Percentiles rank a stretch among this genome's conserved stretches.
phyloP scores from a whole-genome alignment of 2,797 vertebrate species.

The Nyctalus aviator region DNA sequence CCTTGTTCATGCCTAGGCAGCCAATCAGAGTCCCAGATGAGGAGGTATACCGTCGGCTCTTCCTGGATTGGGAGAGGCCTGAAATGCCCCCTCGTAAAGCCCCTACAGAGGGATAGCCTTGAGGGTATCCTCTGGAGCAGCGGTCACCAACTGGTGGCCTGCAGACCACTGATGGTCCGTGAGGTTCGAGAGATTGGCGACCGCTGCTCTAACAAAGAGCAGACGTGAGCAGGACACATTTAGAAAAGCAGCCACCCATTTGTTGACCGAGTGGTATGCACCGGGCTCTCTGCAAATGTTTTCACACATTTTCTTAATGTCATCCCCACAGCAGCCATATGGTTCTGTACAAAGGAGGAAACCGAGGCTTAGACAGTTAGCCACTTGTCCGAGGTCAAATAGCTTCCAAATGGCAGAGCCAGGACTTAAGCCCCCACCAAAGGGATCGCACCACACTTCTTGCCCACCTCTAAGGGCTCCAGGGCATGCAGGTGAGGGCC shows the following conservation, averaged over 20 bases:
- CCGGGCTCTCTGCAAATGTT: not conserved
- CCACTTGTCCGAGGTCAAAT: not conserved
- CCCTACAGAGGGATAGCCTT: not conserved
- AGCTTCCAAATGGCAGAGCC: not conserved
- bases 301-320: not conserved
- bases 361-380: not conserved
- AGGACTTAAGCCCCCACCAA: not conserved
- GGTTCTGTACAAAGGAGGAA: not conserved
- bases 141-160: too few relatives aligned
- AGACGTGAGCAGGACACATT: not conserved
- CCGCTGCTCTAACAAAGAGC: not conserved
- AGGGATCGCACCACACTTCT: not conserved
- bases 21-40: not conserved
- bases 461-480: not conserved
- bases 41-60: not conserved
- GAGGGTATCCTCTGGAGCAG: not conserved
- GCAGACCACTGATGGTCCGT: too few relatives aligned
- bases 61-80: not conserved
- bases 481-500: accelerated
- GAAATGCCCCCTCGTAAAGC: not conserved
- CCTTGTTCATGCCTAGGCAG: not conserved
- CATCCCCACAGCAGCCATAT: not conserved
- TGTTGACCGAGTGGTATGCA: not conserved
- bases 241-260: not conserved
- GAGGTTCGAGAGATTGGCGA: too few relatives aligned